Percentiles rank a stretch among this genome's conserved stretches.
These are phyloP conservation scores for Orchestia grillus DNA, from an alignment of 1,140 invertebrate species.

Conservation along the genomic window DNA sequence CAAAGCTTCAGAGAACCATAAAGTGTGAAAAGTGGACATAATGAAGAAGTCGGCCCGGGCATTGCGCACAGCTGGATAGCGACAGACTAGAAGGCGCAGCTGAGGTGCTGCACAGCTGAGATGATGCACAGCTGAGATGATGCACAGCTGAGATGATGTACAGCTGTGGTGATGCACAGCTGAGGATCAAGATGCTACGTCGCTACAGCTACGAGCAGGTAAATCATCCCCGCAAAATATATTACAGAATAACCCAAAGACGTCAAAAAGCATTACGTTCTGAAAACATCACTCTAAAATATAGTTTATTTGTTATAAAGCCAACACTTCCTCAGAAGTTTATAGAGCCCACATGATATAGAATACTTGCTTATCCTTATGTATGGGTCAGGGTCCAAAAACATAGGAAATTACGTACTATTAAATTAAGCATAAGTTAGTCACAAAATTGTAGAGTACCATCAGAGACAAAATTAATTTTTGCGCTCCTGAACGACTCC, in stretches of 20 bases:
- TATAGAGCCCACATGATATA: background rate
- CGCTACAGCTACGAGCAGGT: background rate
- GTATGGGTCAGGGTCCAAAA: background rate
- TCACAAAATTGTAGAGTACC: background rate
- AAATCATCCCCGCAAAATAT: background rate
- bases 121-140: background rate
- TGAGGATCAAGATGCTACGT: background rate
- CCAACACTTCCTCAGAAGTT: background rate
- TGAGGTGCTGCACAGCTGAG: no score
- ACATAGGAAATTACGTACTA: background rate
- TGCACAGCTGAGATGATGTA: background rate
- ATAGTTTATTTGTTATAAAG: background rate
- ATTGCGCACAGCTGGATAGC: no score
- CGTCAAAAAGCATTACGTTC: background rate
- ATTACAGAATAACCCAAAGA: background rate
- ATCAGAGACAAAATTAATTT: background rate
- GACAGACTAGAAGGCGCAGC: no score
- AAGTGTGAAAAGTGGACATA: no score
- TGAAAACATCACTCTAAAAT: background rate
- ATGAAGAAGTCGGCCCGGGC: no score
- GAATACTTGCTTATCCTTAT: background rate
- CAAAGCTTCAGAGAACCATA: no score
- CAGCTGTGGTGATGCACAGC: background rate
- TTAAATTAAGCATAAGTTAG: background rate
- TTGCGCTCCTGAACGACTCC: background rate